These are phyloP conservation scores for Drosophila asahinai DNA, from an alignment of 1,140 invertebrate species.

Conservation along the genomic window DNA sequence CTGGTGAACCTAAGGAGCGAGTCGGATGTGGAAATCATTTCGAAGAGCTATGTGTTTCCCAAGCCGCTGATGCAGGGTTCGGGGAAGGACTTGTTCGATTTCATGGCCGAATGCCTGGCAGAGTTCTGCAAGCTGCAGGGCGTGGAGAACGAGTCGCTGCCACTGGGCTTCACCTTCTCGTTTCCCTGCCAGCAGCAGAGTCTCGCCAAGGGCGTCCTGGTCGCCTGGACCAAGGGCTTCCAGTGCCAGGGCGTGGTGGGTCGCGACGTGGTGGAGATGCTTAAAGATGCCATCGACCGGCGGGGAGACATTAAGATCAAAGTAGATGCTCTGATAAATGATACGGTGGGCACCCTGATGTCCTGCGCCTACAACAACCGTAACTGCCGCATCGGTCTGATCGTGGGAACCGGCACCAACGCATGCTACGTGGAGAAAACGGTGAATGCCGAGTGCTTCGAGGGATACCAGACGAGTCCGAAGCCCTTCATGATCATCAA, in stretches of 20 bases:
- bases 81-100: slow-evolving; percentile 95
- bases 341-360: slow-evolving; percentile 97
- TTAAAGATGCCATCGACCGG: slow-evolving; percentile 91
- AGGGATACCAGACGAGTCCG: slow-evolving; percentile 86
- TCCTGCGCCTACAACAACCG: slow-evolving; percentile 52
- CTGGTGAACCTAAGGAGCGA: slow-evolving; percentile 93
- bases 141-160: slow-evolving; percentile 86
- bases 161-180: slow-evolving; percentile 98
- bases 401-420: slow-evolving; percentile 96
- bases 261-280: slow-evolving; percentile 93
- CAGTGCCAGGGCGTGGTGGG: slow-evolving; percentile 85
- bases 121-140: slow-evolving; percentile 94
- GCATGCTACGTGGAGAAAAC: slow-evolving; percentile 97
- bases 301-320: slow-evolving; percentile 88
- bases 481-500: slow-evolving; percentile 93
- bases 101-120: slow-evolving; percentile 97
- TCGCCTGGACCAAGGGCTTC: slow-evolving; percentile 92
- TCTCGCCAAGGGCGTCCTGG: slow-evolving; percentile 93
- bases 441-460: slow-evolving; percentile 86
- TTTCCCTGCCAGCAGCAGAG: slow-evolving; percentile 97
- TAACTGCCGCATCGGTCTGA: slow-evolving; percentile 85
- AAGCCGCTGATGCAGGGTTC: slow-evolving; percentile 95
- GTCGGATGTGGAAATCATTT: slow-evolving; percentile 93
- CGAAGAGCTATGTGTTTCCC: slow-evolving; percentile 97
- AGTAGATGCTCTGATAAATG: slow-evolving; percentile 97